These are phyloP conservation scores for Syndactyla subalaris DNA, from an alignment of 2,797 vertebrate species.

Conservation along the genomic window DNA sequence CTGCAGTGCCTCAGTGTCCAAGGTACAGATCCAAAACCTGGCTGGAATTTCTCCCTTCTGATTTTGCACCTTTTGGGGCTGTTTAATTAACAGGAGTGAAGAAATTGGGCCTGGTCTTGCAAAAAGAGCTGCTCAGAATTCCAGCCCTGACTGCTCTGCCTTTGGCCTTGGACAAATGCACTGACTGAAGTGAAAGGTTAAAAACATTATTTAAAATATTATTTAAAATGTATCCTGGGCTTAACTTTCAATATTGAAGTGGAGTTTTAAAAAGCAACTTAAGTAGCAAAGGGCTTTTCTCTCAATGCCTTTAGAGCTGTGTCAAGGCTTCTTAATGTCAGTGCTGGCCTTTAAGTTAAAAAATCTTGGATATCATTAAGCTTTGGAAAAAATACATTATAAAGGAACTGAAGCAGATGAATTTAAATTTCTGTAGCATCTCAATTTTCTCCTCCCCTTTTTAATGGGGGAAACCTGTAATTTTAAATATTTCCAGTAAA, in stretches of 20 bases:
- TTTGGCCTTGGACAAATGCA: neutral
- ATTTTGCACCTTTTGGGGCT: neutral
- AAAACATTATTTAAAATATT: neutral
- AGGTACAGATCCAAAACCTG: neutral
- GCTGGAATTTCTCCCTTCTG: neutral
- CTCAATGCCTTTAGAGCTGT: neutral
- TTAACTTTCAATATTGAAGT: neutral
- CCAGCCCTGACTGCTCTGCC: neutral
- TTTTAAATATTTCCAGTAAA: neutral
- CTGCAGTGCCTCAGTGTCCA: neutral
- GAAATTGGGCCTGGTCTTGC: neutral
- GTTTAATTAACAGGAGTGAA: neutral
- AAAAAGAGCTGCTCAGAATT: neutral
- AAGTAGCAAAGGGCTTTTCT: neutral
- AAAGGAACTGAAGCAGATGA: neutral
- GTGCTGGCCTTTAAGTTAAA: neutral
- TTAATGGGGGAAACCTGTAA: accelerated
- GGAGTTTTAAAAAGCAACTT: neutral
- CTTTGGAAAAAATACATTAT: neutral
- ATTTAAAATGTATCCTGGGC: neutral
- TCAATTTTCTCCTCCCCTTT: neutral
- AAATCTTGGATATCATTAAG: neutral
- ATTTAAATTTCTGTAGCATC: neutral
- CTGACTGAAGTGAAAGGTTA: neutral
- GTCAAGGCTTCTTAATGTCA: neutral